Evolutionary conservation across 2,888 invertebrate species (phyloP), one percentile per base, ranked within the genome.

Genomic region (Rhopalosiphum nymphaeae): DNA sequence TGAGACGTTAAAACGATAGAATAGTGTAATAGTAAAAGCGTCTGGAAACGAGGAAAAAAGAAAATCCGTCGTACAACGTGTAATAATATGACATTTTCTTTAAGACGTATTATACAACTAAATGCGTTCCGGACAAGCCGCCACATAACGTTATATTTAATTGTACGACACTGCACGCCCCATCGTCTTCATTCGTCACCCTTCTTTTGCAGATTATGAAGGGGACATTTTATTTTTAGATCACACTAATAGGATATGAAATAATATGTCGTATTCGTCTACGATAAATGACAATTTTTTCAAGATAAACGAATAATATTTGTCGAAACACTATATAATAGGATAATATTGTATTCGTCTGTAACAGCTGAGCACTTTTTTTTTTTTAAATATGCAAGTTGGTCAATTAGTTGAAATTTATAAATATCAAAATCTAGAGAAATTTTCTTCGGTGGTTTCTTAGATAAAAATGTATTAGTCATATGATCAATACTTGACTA

Each of bases 51-150:
- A 78, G 36, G n/a, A 36, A 78, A 78, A 78, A 78, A 78, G 78
- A 78, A 78, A 78, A 78, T 36, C 78, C 78, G 36, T 36, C 3
- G 36, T 78, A 36, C 36, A 78, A 21, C n/a, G 21, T 78, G 36
- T 36, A 78, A 78, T 36, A 36, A 36, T 36, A 78, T 42, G 36
- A 78, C 36, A 78, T 36, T 78, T 78, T 78, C 36, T 78, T 78
- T 78, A 78, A 78, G 78, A 78, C 78, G 78, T 78, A 78, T 78
- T 78, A 78, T 78, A 78, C 36, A 21, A 78, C 78, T 78, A 78
- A 78, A 78, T 36, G 36, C 36, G 78, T 78, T 78, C 9, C 36
- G 36, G 36, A 78, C 78, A 78, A 78, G 78, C 78, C 36, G 36
- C 78, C 78, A 78, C 36, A 78, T 78, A 78, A 78, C 78, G 36